phyloP scores from a whole-genome alignment of 1,140 invertebrate genomes.

The Diachasmimorpha longicaudata region DNA sequence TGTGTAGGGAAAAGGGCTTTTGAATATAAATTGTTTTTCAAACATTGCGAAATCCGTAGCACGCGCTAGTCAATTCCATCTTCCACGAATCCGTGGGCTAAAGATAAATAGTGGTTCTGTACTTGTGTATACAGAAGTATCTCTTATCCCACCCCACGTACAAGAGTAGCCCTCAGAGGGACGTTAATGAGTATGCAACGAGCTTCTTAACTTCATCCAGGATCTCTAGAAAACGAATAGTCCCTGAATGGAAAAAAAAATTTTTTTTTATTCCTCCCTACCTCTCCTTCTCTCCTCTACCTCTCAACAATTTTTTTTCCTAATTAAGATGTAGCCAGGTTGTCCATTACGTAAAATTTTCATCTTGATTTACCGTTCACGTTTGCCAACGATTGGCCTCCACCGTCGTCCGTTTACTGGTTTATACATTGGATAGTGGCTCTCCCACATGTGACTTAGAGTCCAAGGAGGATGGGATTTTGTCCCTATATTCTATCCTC shows the following conservation, averaged over 20 bases:
- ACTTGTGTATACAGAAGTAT: background rate
- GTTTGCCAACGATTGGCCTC: conserved; percentile 8
- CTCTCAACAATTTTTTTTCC: conserved; percentile 36
- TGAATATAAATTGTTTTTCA: too few relatives aligned
- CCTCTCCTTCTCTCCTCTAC: background rate
- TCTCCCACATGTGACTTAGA: background rate
- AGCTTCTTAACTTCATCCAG: conserved; percentile 39
- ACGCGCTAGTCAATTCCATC: background rate
- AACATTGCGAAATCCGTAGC: background rate
- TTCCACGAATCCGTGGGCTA: conserved; percentile 30
- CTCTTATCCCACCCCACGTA: conserved; percentile 1
- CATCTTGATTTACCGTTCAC: conserved; percentile 44
- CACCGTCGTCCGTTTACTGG: background rate
- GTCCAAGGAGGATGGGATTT: conserved; percentile 11
- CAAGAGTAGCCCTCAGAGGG: conserved; percentile 37
- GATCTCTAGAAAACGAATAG: conserved; percentile 41
- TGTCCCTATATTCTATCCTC: background rate
- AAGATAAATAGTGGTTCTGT: conserved; percentile 26
- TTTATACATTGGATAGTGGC: background rate
- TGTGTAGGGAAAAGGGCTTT: too few relatives aligned
- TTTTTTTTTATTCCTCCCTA: background rate
- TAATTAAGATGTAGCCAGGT: conserved; percentile 48
- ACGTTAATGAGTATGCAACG: conserved; percentile 50
- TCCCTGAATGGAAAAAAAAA: conserved; percentile 19
- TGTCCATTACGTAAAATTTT: conserved; percentile 46